Conservation (phyloP, 2,113 vertebrate species). For the Ceuthmochares aereus region DNA sequence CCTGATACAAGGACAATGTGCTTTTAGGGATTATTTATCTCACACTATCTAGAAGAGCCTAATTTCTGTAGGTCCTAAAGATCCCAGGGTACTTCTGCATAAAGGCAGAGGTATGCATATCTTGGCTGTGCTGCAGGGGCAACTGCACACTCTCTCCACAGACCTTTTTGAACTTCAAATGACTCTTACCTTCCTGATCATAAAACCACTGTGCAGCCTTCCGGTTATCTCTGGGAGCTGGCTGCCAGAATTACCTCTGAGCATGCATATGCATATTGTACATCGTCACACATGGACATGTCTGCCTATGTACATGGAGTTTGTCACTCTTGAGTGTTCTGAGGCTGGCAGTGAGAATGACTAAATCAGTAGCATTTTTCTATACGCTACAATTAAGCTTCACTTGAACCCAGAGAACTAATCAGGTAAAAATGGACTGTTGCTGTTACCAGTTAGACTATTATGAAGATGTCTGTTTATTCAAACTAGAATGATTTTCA, state of each 20-base stretch:
- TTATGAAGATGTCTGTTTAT: neutral
- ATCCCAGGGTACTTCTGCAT: neutral
- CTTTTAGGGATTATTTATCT: neutral
- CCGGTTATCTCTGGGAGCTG: fast-evolving
- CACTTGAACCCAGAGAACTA: neutral
- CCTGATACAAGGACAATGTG: neutral
- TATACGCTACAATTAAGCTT: neutral
- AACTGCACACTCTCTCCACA: neutral
- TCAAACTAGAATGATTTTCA: neutral
- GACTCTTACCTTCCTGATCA: neutral
- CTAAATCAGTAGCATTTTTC: neutral
- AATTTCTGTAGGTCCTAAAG: neutral
- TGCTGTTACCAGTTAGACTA: neutral
- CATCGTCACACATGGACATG: neutral
- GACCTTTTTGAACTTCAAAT: constrained; percentile 7
- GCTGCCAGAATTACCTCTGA: neutral
- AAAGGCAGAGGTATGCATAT: neutral
- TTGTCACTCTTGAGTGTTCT: neutral
- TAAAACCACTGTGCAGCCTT: neutral
- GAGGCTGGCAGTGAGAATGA: neutral
- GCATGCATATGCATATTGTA: neutral
- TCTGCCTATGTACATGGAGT: neutral
- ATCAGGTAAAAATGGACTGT: neutral
- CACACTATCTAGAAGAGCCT: neutral
- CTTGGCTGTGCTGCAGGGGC: neutral